These are phyloP conservation scores for Gavialis gangeticus DNA, from an alignment of 2,113 vertebrate genomes.

Conservation along the genomic window DNA sequence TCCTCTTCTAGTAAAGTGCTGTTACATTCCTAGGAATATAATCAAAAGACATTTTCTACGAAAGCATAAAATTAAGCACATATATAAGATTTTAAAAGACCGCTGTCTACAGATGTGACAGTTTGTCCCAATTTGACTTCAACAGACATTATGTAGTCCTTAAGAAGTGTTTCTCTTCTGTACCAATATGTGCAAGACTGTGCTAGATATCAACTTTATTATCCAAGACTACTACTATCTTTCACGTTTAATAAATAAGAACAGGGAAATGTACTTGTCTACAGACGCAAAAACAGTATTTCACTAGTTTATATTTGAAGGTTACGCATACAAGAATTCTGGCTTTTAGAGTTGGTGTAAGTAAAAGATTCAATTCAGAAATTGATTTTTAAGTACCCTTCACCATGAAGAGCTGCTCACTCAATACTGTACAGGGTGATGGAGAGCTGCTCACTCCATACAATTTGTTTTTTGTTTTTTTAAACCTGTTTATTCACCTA, in stretches of 20 bases:
- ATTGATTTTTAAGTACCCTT: too few relatives aligned
- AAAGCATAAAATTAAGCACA: background rate
- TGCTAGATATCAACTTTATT: background rate
- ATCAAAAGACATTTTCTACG: background rate
- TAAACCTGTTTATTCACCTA: background rate
- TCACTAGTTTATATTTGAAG: background rate
- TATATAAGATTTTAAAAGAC: background rate
- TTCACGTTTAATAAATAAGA: background rate
- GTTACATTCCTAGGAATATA: background rate
- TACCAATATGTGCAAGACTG: background rate
- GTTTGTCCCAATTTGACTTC: too few relatives aligned
- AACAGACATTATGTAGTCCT: too few relatives aligned
- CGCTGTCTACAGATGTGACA: background rate
- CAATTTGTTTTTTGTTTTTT: background rate
- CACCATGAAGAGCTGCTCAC: too few relatives aligned
- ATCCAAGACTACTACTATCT: background rate
- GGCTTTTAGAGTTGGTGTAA: background rate
- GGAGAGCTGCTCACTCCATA: background rate
- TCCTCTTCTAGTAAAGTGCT: background rate
- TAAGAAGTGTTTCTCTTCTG: background rate
- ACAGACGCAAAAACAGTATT: background rate
- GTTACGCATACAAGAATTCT: background rate
- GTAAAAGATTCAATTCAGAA: background rate
- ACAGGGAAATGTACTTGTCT: background rate
- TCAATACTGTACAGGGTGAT: too few relatives aligned